Conservation (phyloP, 2,797 vertebrate genomes). For the Enoplosus armatus region DNA sequence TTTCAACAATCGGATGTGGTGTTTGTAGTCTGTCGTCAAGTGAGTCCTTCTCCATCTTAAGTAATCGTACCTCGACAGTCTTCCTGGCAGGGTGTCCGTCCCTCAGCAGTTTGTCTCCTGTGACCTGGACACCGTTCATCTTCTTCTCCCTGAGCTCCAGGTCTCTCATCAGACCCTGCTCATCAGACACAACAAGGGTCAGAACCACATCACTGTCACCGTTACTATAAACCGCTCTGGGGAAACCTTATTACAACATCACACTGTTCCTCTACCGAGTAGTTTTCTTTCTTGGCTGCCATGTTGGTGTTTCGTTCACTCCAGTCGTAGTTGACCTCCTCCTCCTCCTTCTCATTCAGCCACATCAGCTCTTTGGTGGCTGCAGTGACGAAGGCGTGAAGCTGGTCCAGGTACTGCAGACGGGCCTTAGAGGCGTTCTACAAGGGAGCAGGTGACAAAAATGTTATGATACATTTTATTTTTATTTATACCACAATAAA, state of each 20-base stretch:
- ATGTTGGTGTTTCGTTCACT: conserved; percentile 93
- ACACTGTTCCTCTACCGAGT: conserved; percentile 85
- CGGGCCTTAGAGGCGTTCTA: conserved; percentile 91
- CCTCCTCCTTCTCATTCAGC: conserved; percentile 95
- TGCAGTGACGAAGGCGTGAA: conserved; percentile 88
- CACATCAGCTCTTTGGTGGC: conserved; percentile 97
- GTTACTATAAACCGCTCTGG: too few species aligned
- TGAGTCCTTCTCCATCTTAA: background rate
- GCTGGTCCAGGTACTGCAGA: conserved; percentile 88
- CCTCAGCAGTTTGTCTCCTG: conserved; percentile 90
- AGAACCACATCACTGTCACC: background rate
- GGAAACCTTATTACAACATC: rapidly evolving
- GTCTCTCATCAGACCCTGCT: conserved; percentile 94
- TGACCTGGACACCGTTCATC: conserved; percentile 88
- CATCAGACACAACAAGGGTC: background rate
- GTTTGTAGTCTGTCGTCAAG: background rate
- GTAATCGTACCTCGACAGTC: conserved; percentile 88
- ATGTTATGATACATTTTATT: background rate
- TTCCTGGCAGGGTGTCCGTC: conserved; percentile 90
- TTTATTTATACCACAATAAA: too few species aligned
- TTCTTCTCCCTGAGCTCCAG: conserved; percentile 92
- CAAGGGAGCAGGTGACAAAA: background rate
- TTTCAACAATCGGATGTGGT: background rate
- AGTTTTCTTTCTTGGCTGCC: conserved; percentile 93
- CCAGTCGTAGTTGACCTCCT: conserved; percentile 96